Conservation (phyloP, 1,140 invertebrate species). For the Melanaphis sacchari region DNA sequence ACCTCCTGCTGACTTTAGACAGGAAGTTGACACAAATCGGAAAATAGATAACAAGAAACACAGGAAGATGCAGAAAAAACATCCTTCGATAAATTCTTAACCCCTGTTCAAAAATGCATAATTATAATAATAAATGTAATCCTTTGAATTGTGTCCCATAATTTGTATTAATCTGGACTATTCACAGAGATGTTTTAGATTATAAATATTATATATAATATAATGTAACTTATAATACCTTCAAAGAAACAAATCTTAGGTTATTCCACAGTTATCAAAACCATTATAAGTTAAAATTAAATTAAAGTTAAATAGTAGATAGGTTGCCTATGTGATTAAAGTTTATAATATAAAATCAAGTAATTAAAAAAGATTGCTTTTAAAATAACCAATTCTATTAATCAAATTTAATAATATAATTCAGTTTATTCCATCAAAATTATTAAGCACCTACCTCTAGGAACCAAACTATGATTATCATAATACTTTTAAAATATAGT, state of each 20-base stretch:
- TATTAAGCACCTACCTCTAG: background rate
- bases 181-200: background rate
- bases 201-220: background rate
- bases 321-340: no score
- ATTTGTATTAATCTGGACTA: background rate
- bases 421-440: background rate
- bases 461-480: background rate
- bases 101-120: background rate
- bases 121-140: background rate
- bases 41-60: slow-evolving; percentile 24
- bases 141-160: background rate
- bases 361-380: background rate
- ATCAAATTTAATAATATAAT: background rate
- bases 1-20: slow-evolving; percentile 30
- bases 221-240: background rate
- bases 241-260: background rate
- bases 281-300: background rate
- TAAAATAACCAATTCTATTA: background rate
- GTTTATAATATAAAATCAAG: background rate
- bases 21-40: slow-evolving; percentile 32
- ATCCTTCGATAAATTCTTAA: slow-evolving; percentile 18
- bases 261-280: background rate
- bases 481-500: background rate
- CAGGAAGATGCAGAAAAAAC: slow-evolving; percentile 29
- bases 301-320: background rate